A percentile compares a stretch with the other conserved stretches of the same genome.
Evolutionary conservation across 2,888 invertebrate genomes (phyloP).

Genomic region (Ecdyonurus torrentis): DNA sequence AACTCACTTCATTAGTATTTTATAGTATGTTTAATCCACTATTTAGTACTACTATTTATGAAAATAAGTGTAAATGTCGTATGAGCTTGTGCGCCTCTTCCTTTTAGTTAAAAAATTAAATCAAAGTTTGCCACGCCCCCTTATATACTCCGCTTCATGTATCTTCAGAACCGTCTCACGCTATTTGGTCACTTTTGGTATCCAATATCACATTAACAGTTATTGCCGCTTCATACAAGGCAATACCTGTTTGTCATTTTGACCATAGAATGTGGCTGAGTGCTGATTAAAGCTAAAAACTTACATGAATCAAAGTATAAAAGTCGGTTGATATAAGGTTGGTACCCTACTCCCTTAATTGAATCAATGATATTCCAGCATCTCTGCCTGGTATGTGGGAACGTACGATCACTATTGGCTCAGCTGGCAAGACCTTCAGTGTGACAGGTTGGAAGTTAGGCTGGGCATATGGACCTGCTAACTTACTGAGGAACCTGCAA

Average conservation of each 20-base stretch:
- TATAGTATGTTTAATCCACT: background rate
- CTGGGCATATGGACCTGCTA: slow-evolving; percentile 85
- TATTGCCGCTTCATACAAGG: too few relatives aligned
- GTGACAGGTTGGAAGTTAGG: slow-evolving; percentile 96
- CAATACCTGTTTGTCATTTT: too few relatives aligned
- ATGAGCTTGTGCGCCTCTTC: background rate
- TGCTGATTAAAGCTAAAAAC: too few relatives aligned
- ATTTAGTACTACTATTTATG: too few relatives aligned
- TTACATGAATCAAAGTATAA: too few relatives aligned
- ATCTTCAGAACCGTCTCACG: too few relatives aligned
- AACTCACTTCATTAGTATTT: slow-evolving; percentile 15
- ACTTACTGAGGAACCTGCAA: slow-evolving; percentile 63
- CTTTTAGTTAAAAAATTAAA: background rate
- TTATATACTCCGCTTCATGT: too few relatives aligned
- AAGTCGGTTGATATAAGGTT: too few relatives aligned
- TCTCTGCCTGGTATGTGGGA: slow-evolving; percentile 96
- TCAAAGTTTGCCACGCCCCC: too few relatives aligned
- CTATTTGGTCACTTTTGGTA: too few relatives aligned
- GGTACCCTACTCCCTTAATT: background rate
- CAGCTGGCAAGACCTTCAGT: slow-evolving; percentile 95
- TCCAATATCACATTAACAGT: too few relatives aligned
- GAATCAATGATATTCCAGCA: slow-evolving; percentile 40
- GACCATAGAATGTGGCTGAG: too few relatives aligned
- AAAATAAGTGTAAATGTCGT: background rate
- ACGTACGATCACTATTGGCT: slow-evolving; percentile 88